Evolutionary conservation across 2,888 invertebrate genomes (phyloP).

Genomic region (Temnothorax unifasciatus): DNA sequence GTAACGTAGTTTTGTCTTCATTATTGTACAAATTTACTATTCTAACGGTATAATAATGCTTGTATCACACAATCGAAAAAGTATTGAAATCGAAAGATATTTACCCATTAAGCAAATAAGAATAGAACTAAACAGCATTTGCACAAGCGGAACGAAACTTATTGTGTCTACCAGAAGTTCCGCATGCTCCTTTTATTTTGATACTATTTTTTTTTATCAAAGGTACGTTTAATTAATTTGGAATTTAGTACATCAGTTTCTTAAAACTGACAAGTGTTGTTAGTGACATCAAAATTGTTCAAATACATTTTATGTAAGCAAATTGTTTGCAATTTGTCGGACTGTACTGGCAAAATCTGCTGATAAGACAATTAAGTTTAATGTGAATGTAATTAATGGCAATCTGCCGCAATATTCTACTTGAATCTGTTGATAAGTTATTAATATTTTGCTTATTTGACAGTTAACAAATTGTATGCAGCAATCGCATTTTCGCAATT

Average conservation of each 20-base stretch:
- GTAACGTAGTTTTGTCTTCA: background rate
- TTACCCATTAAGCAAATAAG: constrained; percentile 38
- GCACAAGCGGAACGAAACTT: constrained; percentile 31
- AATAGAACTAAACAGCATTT: constrained; percentile 33
- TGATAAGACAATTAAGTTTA: too few relatives aligned
- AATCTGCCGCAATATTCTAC: background rate
- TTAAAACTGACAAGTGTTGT: background rate
- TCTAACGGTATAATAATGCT: background rate
- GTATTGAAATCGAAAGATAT: background rate
- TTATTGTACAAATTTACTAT: background rate
- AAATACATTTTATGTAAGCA: too few relatives aligned
- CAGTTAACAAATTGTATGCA: background rate
- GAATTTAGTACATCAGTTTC: background rate
- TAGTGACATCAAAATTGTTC: too few relatives aligned
- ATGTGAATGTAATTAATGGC: too few relatives aligned
- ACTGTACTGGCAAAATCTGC: too few relatives aligned
- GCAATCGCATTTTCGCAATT: background rate
- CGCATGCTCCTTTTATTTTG: background rate
- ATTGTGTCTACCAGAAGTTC: constrained; percentile 21
- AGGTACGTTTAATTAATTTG: background rate
- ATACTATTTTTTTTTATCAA: background rate
- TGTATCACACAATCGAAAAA: background rate
- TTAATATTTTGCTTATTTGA: background rate
- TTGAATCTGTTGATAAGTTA: background rate
- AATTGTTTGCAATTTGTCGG: too few relatives aligned